phyloP scores from a whole-genome alignment of 1,140 invertebrate genomes.

The Caerostris darwini region DNA sequence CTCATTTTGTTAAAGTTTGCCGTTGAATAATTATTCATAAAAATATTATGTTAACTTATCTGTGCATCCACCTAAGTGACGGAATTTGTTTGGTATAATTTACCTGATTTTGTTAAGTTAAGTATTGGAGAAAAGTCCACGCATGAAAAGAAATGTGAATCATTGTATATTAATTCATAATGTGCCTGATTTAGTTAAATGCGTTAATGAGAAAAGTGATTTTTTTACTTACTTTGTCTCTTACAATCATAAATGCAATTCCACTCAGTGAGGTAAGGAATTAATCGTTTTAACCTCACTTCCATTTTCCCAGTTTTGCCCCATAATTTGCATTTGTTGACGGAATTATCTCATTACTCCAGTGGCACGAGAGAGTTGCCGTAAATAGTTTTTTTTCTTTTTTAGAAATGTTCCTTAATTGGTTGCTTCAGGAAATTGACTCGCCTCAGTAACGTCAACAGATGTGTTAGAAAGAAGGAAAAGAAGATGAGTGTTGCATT shows the following conservation, averaged over 20 bases:
- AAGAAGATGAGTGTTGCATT: not conserved
- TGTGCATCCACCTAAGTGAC: too few relatives aligned
- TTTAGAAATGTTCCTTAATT: not conserved
- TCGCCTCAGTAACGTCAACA: not conserved
- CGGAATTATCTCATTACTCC: not conserved
- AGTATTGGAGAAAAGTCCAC: too few relatives aligned
- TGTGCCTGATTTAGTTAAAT: not conserved
- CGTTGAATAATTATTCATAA: too few relatives aligned
- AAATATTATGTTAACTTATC: too few relatives aligned
- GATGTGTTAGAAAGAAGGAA: not conserved
- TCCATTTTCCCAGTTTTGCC: not conserved
- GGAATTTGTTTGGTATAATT: too few relatives aligned
- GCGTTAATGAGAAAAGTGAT: not conserved
- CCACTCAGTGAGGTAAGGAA: not conserved
- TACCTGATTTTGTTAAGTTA: too few relatives aligned
- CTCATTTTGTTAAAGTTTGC: too few relatives aligned
- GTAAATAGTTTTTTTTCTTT: not conserved
- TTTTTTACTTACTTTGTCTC: not conserved
- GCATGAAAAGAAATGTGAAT: too few relatives aligned
- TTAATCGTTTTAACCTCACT: not conserved
- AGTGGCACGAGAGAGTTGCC: not conserved
- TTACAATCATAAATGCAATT: not conserved
- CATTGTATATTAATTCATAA: not conserved
- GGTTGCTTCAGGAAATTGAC: conserved; percentile 20
- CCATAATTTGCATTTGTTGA: conserved; percentile 13